Percentiles rank a stretch among this genome's conserved stretches.
Conservation (phyloP, 2,113 vertebrate genomes). For the Thunnus maccoyii region DNA sequence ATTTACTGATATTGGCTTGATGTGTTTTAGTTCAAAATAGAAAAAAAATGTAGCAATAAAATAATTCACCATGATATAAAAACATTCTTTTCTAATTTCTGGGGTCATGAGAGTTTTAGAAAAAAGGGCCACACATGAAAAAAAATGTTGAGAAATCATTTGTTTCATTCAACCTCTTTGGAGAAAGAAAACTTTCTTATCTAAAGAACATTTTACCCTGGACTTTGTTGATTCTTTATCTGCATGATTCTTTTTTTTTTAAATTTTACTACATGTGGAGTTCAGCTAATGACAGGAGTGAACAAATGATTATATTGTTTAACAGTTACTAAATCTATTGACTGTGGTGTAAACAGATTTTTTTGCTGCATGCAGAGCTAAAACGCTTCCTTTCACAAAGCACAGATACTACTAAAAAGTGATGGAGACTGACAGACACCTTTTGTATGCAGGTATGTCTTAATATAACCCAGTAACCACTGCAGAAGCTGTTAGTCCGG, state of each 20-base stretch:
- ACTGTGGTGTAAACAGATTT: constrained; percentile 49
- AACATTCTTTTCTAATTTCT: background rate
- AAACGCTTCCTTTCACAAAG: constrained; percentile 54
- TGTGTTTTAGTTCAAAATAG: background rate
- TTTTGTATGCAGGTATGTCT: constrained; percentile 26
- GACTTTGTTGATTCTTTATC: constrained; percentile 25
- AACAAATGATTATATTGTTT: constrained; percentile 46
- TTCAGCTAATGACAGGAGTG: constrained; percentile 31
- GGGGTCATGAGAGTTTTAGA: background rate
- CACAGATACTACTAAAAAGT: constrained; percentile 38
- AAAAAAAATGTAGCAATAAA: too few relatives aligned
- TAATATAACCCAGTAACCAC: constrained; percentile 33
- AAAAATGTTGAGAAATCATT: background rate
- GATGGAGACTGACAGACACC: constrained; percentile 41
- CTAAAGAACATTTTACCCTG: constrained; percentile 22
- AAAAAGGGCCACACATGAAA: background rate
- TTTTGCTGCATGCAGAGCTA: constrained; percentile 67
- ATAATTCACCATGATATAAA: background rate
- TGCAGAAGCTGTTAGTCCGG: constrained; percentile 52
- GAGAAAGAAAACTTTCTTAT: background rate
- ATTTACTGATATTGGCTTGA: background rate
- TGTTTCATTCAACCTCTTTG: background rate
- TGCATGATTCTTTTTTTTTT: constrained; percentile 1
- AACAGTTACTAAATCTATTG: constrained; percentile 49
- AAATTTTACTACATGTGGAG: background rate